Conservation (phyloP, 2,888 invertebrate genomes). For the Polyploca ridens region DNA sequence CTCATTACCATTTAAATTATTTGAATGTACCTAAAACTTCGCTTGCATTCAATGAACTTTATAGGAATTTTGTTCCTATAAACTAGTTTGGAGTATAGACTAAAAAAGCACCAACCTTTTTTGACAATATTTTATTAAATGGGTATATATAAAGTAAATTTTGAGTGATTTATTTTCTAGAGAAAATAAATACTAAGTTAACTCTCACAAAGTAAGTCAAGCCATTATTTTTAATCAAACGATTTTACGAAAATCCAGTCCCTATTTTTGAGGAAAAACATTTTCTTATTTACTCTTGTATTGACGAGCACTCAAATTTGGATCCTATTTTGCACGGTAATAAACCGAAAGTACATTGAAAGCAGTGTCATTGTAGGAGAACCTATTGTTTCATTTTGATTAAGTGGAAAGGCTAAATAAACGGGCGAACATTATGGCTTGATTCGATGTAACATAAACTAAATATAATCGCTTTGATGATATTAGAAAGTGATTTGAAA, state of each 20-base stretch:
- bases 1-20: constrained; percentile 43
- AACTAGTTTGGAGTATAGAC: too few relatives aligned
- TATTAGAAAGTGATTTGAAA: constrained; percentile 31
- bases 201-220: constrained; percentile 21
- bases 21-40: constrained; percentile 22
- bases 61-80: too few relatives aligned
- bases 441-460: constrained; percentile 56
- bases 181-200: constrained; percentile 20
- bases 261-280: constrained; percentile 34
- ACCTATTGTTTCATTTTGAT: constrained; percentile 52
- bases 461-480: constrained; percentile 53
- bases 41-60: constrained; percentile 11
- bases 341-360: constrained; percentile 24
- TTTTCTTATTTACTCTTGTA: constrained; percentile 33
- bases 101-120: too few relatives aligned
- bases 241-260: constrained; percentile 35
- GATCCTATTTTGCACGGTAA: constrained; percentile 8
- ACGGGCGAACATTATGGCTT: constrained; percentile 41
- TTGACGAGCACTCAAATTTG: background rate
- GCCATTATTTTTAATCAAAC: constrained; percentile 39
- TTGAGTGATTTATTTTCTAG: constrained; percentile 8
- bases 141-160: too few relatives aligned
- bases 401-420: constrained; percentile 47
- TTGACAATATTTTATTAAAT: too few relatives aligned
- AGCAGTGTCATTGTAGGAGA: constrained; percentile 21